These are phyloP conservation scores for Antigone vipio DNA, from an alignment of 2,113 vertebrate genomes.

Conservation along the genomic window DNA sequence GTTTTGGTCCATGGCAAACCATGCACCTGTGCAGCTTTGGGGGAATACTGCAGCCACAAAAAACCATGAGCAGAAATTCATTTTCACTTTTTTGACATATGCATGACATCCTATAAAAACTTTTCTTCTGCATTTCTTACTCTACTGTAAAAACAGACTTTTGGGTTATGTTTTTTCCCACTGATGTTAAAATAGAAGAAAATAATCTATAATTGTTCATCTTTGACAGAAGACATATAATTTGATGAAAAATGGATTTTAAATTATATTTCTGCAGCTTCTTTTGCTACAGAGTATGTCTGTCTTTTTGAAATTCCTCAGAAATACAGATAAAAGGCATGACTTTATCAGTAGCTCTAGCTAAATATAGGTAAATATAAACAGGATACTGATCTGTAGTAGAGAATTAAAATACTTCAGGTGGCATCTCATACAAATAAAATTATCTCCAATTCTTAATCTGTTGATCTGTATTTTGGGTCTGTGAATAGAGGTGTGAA, in stretches of 20 bases:
- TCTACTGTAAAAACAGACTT: background rate
- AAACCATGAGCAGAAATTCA: rapidly evolving
- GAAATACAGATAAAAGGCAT: background rate
- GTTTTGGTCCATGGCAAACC: background rate
- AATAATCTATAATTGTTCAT: background rate
- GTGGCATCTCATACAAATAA: background rate
- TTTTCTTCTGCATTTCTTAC: background rate
- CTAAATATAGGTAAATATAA: background rate
- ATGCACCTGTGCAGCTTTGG: background rate
- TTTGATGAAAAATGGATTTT: background rate
- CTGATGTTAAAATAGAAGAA: background rate
- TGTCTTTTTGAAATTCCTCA: background rate
- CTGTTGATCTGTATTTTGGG: background rate
- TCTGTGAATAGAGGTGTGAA: background rate
- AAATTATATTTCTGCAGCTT: background rate
- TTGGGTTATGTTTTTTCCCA: background rate
- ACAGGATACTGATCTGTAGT: background rate
- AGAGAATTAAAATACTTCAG: background rate
- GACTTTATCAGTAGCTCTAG: background rate
- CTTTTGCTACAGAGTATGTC: background rate
- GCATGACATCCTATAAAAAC: too few species aligned
- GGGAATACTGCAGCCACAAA: background rate
- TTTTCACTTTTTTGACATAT: background rate
- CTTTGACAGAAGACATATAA: background rate
- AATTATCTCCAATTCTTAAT: background rate